Percentiles rank a stretch among this genome's conserved stretches.
Conservation (phyloP, 2,113 vertebrate species). For the Clarias magur region DNA sequence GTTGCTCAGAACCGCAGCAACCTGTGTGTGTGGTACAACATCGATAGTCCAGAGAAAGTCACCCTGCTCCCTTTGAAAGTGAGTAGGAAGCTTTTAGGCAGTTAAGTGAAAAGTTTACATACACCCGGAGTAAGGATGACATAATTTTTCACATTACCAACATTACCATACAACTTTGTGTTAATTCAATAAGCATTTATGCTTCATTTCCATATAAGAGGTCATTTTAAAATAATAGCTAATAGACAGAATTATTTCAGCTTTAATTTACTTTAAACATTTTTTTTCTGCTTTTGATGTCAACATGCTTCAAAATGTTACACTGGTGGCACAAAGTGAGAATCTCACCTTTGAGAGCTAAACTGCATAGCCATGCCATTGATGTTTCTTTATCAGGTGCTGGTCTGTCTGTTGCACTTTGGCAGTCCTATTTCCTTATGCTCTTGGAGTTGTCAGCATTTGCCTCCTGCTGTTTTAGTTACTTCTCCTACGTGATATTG, state of each 20-base stretch:
- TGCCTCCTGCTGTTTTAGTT: background rate
- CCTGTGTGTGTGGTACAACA: slow-evolving; percentile 95
- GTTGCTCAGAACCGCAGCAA: slow-evolving; percentile 88
- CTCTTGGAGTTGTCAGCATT: background rate
- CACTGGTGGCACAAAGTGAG: no score
- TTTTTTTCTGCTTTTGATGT: no score
- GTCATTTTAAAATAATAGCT: no score
- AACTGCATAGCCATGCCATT: background rate
- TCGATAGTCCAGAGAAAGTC: slow-evolving; percentile 88
- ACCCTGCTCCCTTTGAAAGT: slow-evolving; percentile 93
- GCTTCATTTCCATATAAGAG: no score
- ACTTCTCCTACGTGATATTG: no score
- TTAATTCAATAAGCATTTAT: no score
- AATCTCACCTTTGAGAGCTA: no score
- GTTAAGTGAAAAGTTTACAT: background rate
- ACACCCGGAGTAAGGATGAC: background rate
- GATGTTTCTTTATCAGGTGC: background rate
- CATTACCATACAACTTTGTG: no score
- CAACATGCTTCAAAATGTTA: no score
- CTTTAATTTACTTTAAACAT: no score
- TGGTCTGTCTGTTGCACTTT: background rate
- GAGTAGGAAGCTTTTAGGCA: slow-evolving; percentile 18
- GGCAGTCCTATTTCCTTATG: background rate
- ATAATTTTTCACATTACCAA: background rate
- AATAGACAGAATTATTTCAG: no score